phyloP scores from a whole-genome alignment of 2,888 invertebrate species.

The Hirtodrosophila trivittata region DNA sequence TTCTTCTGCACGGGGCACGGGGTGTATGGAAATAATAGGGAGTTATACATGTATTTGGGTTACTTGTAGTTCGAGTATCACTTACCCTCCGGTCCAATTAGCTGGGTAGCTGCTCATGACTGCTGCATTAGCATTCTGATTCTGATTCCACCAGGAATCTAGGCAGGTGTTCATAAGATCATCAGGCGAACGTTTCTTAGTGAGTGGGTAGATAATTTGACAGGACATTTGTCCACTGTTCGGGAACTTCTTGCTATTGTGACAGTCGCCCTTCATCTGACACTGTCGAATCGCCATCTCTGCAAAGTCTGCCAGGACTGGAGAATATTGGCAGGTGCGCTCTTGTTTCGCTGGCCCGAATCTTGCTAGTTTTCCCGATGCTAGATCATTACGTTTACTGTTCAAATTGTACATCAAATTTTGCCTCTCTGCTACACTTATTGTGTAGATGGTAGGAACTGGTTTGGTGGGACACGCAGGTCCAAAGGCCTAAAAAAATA shows the following conservation, averaged over 20 bases:
- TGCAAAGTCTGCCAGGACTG: slow-evolving; percentile 50
- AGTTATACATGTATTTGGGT: too few species aligned
- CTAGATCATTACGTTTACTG: neutral
- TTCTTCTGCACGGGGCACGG: too few species aligned
- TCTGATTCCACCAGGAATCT: slow-evolving; percentile 59
- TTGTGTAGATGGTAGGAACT: slow-evolving; percentile 4
- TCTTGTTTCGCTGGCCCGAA: slow-evolving; percentile 43
- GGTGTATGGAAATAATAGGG: too few species aligned
- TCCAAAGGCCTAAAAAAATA: slow-evolving; percentile 24
- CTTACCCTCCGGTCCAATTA: slow-evolving; percentile 40
- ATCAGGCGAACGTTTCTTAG: neutral
- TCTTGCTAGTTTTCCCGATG: neutral
- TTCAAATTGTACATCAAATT: too few species aligned
- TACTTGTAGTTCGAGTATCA: too few species aligned
- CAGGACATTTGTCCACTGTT: slow-evolving; percentile 54
- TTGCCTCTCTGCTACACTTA: neutral
- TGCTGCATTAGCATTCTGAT: slow-evolving; percentile 31
- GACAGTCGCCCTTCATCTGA: slow-evolving; percentile 51
- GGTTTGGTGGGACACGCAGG: slow-evolving; percentile 43
- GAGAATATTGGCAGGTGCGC: slow-evolving; percentile 54
- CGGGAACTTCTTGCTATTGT: slow-evolving; percentile 37
- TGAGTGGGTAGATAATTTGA: slow-evolving; percentile 9
- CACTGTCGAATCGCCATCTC: slow-evolving; percentile 50
- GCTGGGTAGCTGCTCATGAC: slow-evolving; percentile 41
- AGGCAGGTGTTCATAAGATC: slow-evolving; percentile 13